A percentile compares a stretch with the other conserved stretches of the same genome.
phyloP scores from a whole-genome alignment of 2,797 vertebrate species.

The Muscicapa comitata region DNA sequence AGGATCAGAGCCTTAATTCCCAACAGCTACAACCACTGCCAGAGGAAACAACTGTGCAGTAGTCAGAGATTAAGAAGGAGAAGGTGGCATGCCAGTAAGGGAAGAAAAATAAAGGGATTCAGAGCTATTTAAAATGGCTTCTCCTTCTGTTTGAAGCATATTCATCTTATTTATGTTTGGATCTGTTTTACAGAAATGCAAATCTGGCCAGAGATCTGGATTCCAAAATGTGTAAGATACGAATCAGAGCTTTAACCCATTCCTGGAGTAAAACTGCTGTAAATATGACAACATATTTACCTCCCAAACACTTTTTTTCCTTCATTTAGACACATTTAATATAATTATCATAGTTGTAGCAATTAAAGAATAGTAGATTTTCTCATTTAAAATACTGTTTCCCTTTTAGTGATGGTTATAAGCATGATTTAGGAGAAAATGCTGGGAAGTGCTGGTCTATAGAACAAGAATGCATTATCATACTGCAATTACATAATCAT shows the following conservation, averaged over 20 bases:
- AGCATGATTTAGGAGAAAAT: not conserved
- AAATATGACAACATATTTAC: not conserved
- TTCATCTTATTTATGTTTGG: not conserved
- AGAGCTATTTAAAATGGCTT: not conserved
- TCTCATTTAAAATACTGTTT: not conserved
- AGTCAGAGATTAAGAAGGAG: not conserved
- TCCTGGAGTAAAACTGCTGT: not conserved
- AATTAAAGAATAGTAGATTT: not conserved
- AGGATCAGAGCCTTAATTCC: not conserved
- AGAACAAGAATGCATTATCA: not conserved
- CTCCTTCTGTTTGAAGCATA: not conserved
- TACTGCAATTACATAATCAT: not conserved
- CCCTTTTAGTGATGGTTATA: not conserved
- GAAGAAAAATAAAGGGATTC: not conserved
- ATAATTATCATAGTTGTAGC: not conserved
- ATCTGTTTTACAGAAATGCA: not conserved
- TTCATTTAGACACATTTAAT: not conserved
- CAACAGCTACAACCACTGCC: not conserved
- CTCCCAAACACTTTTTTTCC: not conserved
- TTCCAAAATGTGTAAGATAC: not conserved
- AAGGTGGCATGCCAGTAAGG: not conserved
- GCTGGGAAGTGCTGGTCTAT: not conserved
- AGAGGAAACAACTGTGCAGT: not conserved
- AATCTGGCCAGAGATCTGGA: not conserved
- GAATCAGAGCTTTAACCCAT: not conserved